Percentiles rank a stretch among this genome's conserved stretches.
These are phyloP conservation scores for Gobius niger DNA, from an alignment of 2,113 vertebrate species.

Conservation along the genomic window DNA sequence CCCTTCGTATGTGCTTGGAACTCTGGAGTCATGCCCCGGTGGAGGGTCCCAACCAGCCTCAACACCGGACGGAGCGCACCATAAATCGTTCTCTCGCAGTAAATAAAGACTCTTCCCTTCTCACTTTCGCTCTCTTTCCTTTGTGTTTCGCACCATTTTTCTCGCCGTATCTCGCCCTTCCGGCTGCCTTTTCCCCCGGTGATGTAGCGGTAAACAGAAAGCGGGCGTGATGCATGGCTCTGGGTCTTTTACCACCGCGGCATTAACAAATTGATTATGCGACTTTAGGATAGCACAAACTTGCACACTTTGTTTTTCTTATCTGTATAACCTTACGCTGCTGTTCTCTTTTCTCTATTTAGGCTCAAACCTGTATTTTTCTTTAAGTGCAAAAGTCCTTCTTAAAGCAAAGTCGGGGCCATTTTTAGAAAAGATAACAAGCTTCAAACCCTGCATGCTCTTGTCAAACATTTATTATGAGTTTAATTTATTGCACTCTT, in stretches of 20 bases:
- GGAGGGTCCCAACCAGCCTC: no score
- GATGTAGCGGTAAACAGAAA: conserved; percentile 28
- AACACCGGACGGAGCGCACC: no score
- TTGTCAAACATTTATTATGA: no score
- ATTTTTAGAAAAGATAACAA: neutral
- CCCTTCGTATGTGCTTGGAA: no score
- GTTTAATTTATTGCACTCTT: no score
- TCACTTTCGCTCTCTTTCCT: conserved; percentile 12
- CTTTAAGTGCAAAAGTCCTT: neutral
- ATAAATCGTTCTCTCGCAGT: neutral
- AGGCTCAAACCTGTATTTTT: neutral
- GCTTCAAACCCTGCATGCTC: neutral
- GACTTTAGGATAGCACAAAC: conserved; percentile 6
- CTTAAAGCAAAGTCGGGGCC: neutral
- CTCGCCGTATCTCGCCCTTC: conserved; percentile 2
- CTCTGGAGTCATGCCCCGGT: no score
- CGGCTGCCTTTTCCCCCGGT: conserved; percentile 3
- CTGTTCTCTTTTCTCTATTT: conserved; percentile 3
- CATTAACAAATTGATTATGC: conserved; percentile 6
- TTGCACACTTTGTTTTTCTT: neutral
- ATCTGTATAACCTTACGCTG: conserved; percentile 5
- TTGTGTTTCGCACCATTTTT: conserved; percentile 12
- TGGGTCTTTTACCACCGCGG: conserved; percentile 2
- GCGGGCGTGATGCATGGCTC: neutral
- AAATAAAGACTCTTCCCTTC: neutral